Conservation (phyloP, 1,140 invertebrate species). For the Anadara kagoshimensis region DNA sequence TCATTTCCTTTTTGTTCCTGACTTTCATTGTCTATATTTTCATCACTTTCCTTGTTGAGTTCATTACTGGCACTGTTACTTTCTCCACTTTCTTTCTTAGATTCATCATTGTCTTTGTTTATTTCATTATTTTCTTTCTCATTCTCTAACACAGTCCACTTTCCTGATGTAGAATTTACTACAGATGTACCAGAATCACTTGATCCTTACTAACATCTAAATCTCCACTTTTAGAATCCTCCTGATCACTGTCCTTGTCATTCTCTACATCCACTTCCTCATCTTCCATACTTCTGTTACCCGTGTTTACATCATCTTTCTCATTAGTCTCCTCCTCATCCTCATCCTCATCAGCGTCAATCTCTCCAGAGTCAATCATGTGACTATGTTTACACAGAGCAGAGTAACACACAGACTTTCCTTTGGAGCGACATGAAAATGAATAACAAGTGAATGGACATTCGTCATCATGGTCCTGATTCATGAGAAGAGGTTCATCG, state of each 20-base stretch:
- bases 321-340: constrained; percentile 41
- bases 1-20: constrained; percentile 18
- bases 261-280: constrained; percentile 53
- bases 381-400: constrained; percentile 29
- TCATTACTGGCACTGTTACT: constrained; percentile 35
- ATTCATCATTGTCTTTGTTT: constrained; percentile 23
- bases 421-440: constrained; percentile 45
- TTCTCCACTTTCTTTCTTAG: constrained; percentile 51
- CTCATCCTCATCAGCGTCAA: constrained; percentile 75
- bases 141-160: background rate
- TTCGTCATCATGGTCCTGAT: constrained; percentile 10
- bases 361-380: constrained; percentile 20
- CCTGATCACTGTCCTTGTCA: constrained; percentile 76
- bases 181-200: constrained; percentile 51
- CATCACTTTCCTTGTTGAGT: constrained; percentile 1
- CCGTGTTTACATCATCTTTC: constrained; percentile 29
- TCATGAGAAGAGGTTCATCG: constrained; percentile 27
- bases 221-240: constrained; percentile 4
- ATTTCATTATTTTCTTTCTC: background rate
- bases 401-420: constrained; percentile 42
- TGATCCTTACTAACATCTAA: constrained; percentile 41
- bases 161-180: constrained; percentile 26
- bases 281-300: constrained; percentile 32
- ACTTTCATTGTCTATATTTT: constrained; percentile 11
- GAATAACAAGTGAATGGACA: constrained; percentile 55